Conservation (phyloP, 1,140 invertebrate genomes). For the Luehdorfia chinensis region DNA sequence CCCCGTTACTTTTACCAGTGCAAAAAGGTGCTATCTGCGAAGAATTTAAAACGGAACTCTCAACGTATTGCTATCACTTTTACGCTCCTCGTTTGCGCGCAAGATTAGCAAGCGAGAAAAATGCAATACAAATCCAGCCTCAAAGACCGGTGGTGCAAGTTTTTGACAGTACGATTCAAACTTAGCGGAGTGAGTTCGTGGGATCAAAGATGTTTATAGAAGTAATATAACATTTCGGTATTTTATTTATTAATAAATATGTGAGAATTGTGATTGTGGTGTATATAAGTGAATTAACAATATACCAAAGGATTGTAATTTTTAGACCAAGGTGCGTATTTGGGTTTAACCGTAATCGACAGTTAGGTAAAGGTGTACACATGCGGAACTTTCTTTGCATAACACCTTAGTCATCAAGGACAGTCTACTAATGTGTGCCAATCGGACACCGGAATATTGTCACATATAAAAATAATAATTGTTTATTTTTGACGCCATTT, state of each 20-base stretch:
- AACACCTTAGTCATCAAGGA: constrained; percentile 51
- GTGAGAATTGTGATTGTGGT: constrained; percentile 27
- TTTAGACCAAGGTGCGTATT: constrained; percentile 34
- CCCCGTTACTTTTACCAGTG: constrained; percentile 74
- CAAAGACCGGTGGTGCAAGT: constrained; percentile 62
- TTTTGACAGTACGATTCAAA: constrained; percentile 69
- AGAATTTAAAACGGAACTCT: constrained; percentile 18
- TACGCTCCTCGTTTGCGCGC: constrained; percentile 10
- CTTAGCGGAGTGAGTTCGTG: constrained; percentile 40
- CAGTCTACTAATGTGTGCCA: constrained; percentile 27
- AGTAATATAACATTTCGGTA: constrained; percentile 34
- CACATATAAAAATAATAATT: too few relatives aligned
- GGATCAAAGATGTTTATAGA: constrained; percentile 36
- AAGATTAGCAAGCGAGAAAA: constrained; percentile 21
- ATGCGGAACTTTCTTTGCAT: constrained; percentile 47
- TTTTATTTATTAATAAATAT: constrained; percentile 25
- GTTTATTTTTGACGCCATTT: too few relatives aligned
- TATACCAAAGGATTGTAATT: constrained; percentile 14
- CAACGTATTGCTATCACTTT: constrained; percentile 31
- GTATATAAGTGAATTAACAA: constrained; percentile 22
- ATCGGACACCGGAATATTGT: background rate
- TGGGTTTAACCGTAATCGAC: constrained; percentile 30
- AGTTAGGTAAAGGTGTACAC: constrained; percentile 38
- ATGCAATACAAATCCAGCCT: constrained; percentile 36
- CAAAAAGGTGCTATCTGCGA: constrained; percentile 72